A percentile compares a stretch with the other conserved stretches of the same genome.
Conservation (phyloP, 1,140 invertebrate genomes). For the Patella vulgata region DNA sequence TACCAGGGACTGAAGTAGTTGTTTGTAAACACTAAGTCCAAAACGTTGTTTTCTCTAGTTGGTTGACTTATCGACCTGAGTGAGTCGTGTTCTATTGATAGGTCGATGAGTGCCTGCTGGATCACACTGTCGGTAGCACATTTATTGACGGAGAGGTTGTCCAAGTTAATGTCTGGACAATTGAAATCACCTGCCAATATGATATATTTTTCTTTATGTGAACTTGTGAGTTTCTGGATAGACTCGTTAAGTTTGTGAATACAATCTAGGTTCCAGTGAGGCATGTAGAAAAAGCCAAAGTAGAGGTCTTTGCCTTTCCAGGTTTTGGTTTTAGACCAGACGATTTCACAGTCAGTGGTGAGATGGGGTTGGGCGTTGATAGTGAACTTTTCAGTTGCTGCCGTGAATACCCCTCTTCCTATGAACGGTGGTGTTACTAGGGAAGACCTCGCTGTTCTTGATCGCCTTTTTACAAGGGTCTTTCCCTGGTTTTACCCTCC, state of each 20-base stretch:
- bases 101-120: too few relatives aligned
- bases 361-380: constrained; percentile 9
- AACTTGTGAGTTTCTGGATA: constrained; percentile 2
- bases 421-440: constrained; percentile 7
- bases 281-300: constrained; percentile 19
- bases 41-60: too few relatives aligned
- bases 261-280: constrained; percentile 3
- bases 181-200: constrained; percentile 23
- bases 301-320: constrained; percentile 5
- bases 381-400: neutral
- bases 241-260: constrained; percentile 10
- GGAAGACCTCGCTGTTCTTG: constrained; percentile 16
- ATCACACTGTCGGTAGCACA: too few relatives aligned
- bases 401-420: constrained; percentile 16
- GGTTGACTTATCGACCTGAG: too few relatives aligned
- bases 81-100: too few relatives aligned
- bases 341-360: constrained; percentile 14
- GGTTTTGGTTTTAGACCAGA: constrained; percentile 12
- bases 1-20: too few relatives aligned
- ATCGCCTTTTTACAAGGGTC: constrained; percentile 18
- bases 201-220: constrained; percentile 13
- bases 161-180: constrained; percentile 19
- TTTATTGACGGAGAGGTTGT: too few relatives aligned
- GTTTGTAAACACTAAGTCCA: too few relatives aligned
- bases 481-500: too few relatives aligned